These are phyloP conservation scores for Ursus arctos DNA, from an alignment of 2,113 vertebrate species.

Conservation along the genomic window DNA sequence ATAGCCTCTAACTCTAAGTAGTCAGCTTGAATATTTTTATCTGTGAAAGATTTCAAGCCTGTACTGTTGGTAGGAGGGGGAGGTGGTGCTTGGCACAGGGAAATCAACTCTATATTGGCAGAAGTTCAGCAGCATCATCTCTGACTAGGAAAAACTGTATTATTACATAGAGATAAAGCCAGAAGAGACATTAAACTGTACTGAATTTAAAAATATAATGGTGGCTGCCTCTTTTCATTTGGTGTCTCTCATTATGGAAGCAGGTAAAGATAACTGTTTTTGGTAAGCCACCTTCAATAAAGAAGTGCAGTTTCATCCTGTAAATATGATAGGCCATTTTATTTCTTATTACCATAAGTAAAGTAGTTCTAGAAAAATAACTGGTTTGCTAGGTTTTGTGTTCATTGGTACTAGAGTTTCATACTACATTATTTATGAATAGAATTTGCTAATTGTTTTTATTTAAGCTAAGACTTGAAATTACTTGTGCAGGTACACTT, in stretches of 20 bases:
- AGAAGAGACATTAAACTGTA: slow-evolving; percentile 35
- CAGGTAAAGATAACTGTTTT: slow-evolving; percentile 31
- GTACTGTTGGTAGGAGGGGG: neutral
- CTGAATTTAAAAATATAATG: slow-evolving; percentile 18
- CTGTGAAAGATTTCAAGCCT: slow-evolving; percentile 13
- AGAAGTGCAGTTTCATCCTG: slow-evolving; percentile 21
- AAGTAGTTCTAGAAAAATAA: slow-evolving; percentile 48
- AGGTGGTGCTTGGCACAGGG: neutral
- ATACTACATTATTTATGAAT: slow-evolving; percentile 6
- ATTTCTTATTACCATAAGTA: slow-evolving; percentile 50
- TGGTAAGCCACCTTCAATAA: neutral
- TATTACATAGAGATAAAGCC: slow-evolving; percentile 46
- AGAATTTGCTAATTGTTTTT: slow-evolving; percentile 57
- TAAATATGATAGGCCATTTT: slow-evolving; percentile 31
- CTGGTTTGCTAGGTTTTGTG: neutral
- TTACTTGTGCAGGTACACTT: slow-evolving; percentile 22
- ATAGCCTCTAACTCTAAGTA: neutral
- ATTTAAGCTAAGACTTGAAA: slow-evolving; percentile 38
- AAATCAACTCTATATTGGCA: slow-evolving; percentile 35
- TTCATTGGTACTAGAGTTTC: slow-evolving; percentile 14
- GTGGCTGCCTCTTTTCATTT: slow-evolving; percentile 35
- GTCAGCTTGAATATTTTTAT: slow-evolving; percentile 65
- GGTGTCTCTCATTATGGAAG: slow-evolving; percentile 43
- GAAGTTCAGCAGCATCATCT: slow-evolving; percentile 15
- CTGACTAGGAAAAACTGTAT: slow-evolving; percentile 52